Base-by-base conservation (phyloP, 1,140 invertebrate species). In the Eupeodes corollae region DNA sequence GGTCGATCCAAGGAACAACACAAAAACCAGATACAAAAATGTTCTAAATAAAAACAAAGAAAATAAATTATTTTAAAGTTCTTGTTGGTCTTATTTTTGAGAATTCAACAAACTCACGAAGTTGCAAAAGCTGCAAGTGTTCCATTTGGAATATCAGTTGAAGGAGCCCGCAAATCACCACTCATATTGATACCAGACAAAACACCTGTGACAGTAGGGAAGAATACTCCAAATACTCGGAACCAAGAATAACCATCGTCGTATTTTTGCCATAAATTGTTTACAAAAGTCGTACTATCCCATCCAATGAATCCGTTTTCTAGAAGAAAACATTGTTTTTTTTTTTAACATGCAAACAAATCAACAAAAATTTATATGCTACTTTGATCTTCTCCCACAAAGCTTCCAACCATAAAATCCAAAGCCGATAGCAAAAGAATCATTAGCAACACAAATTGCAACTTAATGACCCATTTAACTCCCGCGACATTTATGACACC, bases 171-270 rank as follows among this genome's bases (percentile, higher is more conserved):
- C 37, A 98, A 75, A 71, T 98, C 93, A 12, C 92, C 92, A 69
- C 91, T 94, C 93, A 98, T 98, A 67, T 98, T 98, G 53, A 98
- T 90, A 38, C 94, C 94, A 38, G 93, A 91, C 48, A 98, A 75
- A 41, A 98, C 88, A 19, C 91, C 91, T 47, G 91, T 88, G 44
- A 95, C 81, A 41, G 93, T 90, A 43, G 92, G 86, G 72, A 96
- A 91, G 71, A 94, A 92, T n/a, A 95, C 87, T 35, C 90, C 91
- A 70, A 93, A 91, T 40, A 93, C 88, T 13, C 83, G 88, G 66
- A 94, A 94, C 86, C 89, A 93, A 47, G 79, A 85, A 52, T 90
- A 83, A 14, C 78, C 80, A 44, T 84, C 74, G 46, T 79, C 73
- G 72, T 91, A 96, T 42, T 79, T 72, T 1, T 91, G 76, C 67